phyloP scores from a whole-genome alignment of 2,797 vertebrate species.

The Miichthys miiuy region DNA sequence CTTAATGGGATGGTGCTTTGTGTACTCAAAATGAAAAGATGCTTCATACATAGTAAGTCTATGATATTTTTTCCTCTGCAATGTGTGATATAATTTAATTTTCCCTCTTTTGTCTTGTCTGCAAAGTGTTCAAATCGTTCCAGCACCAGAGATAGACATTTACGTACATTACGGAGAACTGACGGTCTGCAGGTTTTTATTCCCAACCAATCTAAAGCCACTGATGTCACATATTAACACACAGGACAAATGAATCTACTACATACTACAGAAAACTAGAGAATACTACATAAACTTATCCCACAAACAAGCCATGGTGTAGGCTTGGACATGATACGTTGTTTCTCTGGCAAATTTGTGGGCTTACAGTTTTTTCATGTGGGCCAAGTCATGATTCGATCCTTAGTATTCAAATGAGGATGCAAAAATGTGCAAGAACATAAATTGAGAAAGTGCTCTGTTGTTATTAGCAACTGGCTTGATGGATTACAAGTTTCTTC shows the following conservation, averaged over 20 bases:
- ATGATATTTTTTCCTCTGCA: not conserved
- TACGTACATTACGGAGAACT: not conserved
- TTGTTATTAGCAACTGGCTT: not conserved
- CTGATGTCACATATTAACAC: not conserved
- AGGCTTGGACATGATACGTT: not conserved
- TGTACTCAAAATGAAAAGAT: not conserved
- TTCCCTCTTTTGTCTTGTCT: not conserved
- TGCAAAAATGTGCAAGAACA: slow-evolving; percentile 31
- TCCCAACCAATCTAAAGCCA: not conserved
- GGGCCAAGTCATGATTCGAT: slow-evolving; percentile 29
- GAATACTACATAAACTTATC: not conserved
- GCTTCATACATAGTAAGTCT: not conserved
- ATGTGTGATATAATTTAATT: too few species aligned
- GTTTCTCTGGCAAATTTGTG: slow-evolving; percentile 10
- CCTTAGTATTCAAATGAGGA: slow-evolving; percentile 23
- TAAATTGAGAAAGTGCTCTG: slow-evolving; percentile 30
- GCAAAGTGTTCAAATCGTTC: not conserved
- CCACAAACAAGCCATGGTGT: not conserved
- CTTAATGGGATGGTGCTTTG: not conserved
- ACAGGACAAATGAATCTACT: not conserved
- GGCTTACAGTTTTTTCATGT: slow-evolving; percentile 2
- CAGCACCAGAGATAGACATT: not conserved
- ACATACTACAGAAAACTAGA: not conserved
- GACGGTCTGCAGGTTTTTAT: not conserved
- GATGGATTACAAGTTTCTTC: not conserved